Evolutionary conservation across 2,797 vertebrate species (phyloP).

Genomic region (Phrynocephalus guinanensis): DNA sequence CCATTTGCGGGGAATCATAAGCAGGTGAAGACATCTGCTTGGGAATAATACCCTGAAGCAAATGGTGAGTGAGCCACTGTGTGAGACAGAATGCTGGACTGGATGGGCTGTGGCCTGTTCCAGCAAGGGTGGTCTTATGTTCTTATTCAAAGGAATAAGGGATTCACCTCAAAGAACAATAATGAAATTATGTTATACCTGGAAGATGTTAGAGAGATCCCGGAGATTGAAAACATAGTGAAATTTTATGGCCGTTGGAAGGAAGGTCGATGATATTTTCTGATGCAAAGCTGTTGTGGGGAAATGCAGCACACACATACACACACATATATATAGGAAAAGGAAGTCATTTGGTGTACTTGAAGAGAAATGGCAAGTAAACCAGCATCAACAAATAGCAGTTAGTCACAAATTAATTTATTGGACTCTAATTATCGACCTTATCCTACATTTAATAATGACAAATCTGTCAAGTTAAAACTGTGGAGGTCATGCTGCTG

Average conservation of each 20-base stretch:
- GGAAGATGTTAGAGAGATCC: constrained; percentile 84
- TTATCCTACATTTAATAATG: not conserved
- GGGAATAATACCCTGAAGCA: too few relatives aligned
- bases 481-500: too few relatives aligned
- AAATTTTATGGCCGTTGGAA: constrained; percentile 84
- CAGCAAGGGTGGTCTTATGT: too few relatives aligned
- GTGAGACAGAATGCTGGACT: too few relatives aligned
- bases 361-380: constrained; percentile 1
- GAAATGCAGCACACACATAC: constrained; percentile 5
- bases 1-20: too few relatives aligned
- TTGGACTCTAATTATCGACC: not conserved
- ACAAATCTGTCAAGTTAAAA: not conserved
- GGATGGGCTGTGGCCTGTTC: too few relatives aligned
- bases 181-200: constrained; percentile 67
- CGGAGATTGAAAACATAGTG: constrained; percentile 84
- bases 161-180: not conserved
- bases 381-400: not conserved
- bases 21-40: too few relatives aligned
- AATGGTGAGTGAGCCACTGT: too few relatives aligned
- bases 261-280: constrained; percentile 74
- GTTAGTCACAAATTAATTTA: not conserved
- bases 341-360: not conserved
- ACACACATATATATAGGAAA: not conserved
- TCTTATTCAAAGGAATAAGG: not conserved
- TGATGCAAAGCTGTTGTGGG: constrained; percentile 77